Evolutionary conservation across 2,113 vertebrate genomes (phyloP).

Genomic region (Coryphaenoides rupestris): DNA sequence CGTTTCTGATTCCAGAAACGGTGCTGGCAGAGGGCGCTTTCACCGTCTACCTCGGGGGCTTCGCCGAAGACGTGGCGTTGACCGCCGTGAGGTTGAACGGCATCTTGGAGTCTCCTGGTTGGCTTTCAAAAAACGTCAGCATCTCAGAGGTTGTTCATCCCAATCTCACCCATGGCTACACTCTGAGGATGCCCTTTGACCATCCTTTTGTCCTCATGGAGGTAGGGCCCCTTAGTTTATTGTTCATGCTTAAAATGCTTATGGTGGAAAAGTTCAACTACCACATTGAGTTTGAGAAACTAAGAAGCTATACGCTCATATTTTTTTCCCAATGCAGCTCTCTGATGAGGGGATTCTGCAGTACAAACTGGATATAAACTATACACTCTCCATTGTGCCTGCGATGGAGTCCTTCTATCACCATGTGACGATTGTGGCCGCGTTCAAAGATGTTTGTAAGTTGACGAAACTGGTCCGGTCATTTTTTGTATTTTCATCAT

Average conservation of each 20-base stretch:
- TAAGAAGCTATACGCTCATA: too few relatives aligned
- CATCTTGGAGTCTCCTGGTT: not conserved
- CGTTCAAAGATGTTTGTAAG: slow-evolving; percentile 52
- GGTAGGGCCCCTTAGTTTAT: slow-evolving; percentile 29
- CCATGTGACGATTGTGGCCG: not conserved
- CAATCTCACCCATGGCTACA: slow-evolving; percentile 45
- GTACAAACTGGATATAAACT: slow-evolving; percentile 52
- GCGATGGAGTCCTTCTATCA: slow-evolving; percentile 35
- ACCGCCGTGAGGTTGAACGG: slow-evolving; percentile 48
- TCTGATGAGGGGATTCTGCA: slow-evolving; percentile 19
- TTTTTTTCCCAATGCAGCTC: slow-evolving; percentile 30
- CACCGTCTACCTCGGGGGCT: slow-evolving; percentile 40
- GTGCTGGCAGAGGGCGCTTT: slow-evolving; percentile 36
- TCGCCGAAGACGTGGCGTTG: slow-evolving; percentile 55
- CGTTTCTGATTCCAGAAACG: slow-evolving; percentile 17
- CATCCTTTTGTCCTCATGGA: slow-evolving; percentile 30
- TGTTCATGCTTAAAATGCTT: not conserved
- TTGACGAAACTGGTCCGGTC: not conserved
- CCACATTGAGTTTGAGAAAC: not conserved
- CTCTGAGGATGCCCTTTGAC: slow-evolving; percentile 51
- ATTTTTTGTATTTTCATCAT: too few relatives aligned
- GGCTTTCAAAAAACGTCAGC: not conserved
- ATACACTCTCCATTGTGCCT: slow-evolving; percentile 44
- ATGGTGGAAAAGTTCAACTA: not conserved
- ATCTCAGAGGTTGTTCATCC: slow-evolving; percentile 23